Evolutionary conservation across 2,113 vertebrate genomes (phyloP).

Genomic region (Cairina moschata): DNA sequence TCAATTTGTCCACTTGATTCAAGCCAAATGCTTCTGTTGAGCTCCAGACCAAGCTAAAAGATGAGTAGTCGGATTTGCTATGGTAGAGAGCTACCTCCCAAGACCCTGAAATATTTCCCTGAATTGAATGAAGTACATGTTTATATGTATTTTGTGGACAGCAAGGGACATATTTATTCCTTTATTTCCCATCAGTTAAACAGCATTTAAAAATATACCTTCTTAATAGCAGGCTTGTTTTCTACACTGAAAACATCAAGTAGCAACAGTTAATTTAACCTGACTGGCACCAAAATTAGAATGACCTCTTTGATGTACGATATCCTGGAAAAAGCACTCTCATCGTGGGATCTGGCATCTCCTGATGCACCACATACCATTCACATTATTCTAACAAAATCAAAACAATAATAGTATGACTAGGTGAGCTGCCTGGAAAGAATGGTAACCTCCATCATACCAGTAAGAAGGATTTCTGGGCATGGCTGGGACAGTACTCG

Average conservation of each 20-base stretch:
- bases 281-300: not conserved
- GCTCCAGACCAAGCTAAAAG: not conserved
- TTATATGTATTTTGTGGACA: not conserved
- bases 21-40: slow-evolving; percentile 1
- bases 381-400: not conserved
- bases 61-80: not conserved
- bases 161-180: not conserved
- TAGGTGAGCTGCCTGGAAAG: not conserved
- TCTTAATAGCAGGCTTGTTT: not conserved
- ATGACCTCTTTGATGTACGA: not conserved
- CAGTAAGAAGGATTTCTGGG: not conserved
- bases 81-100: not conserved
- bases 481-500: not conserved
- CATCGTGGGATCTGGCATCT: not conserved
- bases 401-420: not conserved
- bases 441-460: not conserved
- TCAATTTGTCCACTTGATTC: not conserved
- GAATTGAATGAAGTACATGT: not conserved
- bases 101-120: not conserved
- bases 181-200: not conserved
- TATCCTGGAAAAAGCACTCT: not conserved
- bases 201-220: not conserved
- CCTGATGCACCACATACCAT: not conserved
- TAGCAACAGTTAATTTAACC: not conserved
- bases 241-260: not conserved